Evolutionary conservation across 2,888 invertebrate species (phyloP).

Genomic region (Leucozona laternaria): DNA sequence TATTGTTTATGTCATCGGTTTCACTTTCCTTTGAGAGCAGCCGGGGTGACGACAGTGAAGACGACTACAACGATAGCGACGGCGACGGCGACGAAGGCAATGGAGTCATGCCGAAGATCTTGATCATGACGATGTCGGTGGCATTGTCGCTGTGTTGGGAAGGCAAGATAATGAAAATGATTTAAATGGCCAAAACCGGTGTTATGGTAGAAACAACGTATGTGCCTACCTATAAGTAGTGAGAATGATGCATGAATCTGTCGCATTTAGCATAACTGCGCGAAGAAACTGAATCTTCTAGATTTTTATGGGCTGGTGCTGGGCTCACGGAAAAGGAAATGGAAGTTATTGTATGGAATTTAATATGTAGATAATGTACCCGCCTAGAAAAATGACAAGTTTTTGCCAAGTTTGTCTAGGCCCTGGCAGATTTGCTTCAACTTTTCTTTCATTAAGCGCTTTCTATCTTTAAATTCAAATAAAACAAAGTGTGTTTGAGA

Average conservation of each 20-base stretch:
- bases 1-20: conserved; percentile 81
- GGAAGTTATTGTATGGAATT: no score
- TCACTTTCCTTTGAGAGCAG: conserved; percentile 79
- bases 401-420: no score
- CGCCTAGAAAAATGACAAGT: no score
- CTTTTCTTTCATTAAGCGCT: no score
- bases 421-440: no score
- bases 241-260: background rate
- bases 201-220: background rate
- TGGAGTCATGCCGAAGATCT: conserved; percentile 3
- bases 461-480: no score
- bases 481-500: no score
- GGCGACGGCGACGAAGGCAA: background rate
- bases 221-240: background rate
- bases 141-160: background rate
- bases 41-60: conserved; percentile 44
- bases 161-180: background rate
- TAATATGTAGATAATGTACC: no score
- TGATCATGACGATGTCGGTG: conserved; percentile 18
- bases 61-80: background rate
- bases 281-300: background rate
- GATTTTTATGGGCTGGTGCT: background rate
- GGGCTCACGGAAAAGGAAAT: background rate
- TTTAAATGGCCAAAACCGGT: background rate
- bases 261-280: background rate